Percentiles rank a stretch among this genome's conserved stretches.
Conservation (phyloP, 1,140 invertebrate genomes). For the Spodoptera frugiperda region DNA sequence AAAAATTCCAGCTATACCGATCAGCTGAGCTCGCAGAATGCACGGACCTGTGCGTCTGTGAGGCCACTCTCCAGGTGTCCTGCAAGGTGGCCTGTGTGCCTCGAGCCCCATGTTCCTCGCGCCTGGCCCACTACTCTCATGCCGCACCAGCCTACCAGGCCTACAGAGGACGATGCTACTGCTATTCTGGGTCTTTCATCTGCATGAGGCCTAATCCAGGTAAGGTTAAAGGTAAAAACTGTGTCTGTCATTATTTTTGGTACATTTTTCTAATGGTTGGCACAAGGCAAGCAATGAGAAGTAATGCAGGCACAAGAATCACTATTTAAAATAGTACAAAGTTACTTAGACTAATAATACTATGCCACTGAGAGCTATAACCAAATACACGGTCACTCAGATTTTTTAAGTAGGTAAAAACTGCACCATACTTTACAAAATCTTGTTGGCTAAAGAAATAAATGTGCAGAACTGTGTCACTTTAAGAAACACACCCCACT, state of each 20-base stretch:
- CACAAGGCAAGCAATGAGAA: too few species aligned
- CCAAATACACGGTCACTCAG: too few species aligned
- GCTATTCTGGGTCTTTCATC: conserved; percentile 96
- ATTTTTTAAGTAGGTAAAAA: too few species aligned
- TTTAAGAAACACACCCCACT: too few species aligned
- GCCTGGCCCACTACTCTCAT: conserved; percentile 95
- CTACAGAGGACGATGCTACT: conserved; percentile 94
- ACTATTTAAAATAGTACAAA: too few species aligned
- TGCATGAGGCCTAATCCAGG: conserved; percentile 95
- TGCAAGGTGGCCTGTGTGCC: conserved; percentile 95
- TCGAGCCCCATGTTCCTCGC: conserved; percentile 93
- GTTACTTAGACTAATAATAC: too few species aligned
- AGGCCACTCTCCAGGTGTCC: conserved; percentile 90
- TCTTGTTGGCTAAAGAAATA: too few species aligned
- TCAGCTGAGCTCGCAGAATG: conserved; percentile 90
- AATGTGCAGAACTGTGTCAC: too few species aligned
- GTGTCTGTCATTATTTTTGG: too few species aligned
- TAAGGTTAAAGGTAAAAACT: conserved; percentile 72
- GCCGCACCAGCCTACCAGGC: conserved; percentile 95
- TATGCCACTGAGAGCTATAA: too few species aligned
- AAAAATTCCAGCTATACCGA: conserved; percentile 91
- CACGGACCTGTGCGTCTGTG: conserved; percentile 88
- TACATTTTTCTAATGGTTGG: too few species aligned
- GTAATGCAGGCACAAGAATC: not conserved
- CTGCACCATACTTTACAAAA: too few species aligned